Percentiles rank a stretch among this genome's conserved stretches.
These are phyloP conservation scores for Chesias legatella DNA, from an alignment of 2,888 invertebrate genomes.

Conservation along the genomic window DNA sequence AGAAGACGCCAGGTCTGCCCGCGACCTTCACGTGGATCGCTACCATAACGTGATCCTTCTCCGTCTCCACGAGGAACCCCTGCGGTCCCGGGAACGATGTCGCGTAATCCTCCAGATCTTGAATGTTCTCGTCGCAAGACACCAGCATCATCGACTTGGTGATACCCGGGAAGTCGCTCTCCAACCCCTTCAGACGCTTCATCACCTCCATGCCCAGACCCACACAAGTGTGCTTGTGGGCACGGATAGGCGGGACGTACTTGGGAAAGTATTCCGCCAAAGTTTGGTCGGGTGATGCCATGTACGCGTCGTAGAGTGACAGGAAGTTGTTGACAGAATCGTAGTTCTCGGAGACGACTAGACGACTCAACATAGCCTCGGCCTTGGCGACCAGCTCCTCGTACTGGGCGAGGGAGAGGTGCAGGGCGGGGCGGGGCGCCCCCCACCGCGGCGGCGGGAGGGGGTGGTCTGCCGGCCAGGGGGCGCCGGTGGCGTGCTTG, in stretches of 20 bases:
- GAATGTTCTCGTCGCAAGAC: conserved; percentile 93
- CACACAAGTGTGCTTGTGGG: conserved; percentile 93
- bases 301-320: conserved; percentile 83
- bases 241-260: conserved; percentile 91
- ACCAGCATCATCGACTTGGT: conserved; percentile 87
- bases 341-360: conserved; percentile 92
- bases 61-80: conserved; percentile 83
- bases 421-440: conserved; percentile 79
- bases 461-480: conserved; percentile 74
- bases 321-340: conserved; percentile 94
- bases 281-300: conserved; percentile 84
- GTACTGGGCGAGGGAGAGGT: conserved; percentile 88
- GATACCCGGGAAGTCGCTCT: conserved; percentile 83
- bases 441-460: conserved; percentile 73
- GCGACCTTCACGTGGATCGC: conserved; percentile 88
- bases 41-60: conserved; percentile 93
- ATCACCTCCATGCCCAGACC: conserved; percentile 92
- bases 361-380: conserved; percentile 90
- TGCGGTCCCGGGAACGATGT: conserved; percentile 82
- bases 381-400: conserved; percentile 91
- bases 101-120: conserved; percentile 81
- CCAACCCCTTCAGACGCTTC: conserved; percentile 82
- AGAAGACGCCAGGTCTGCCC: conserved; percentile 87
- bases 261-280: conserved; percentile 88
- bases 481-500: conserved; percentile 45